Evolutionary conservation across 1,140 invertebrate genomes (phyloP).

Genomic region (Heliconius melpomene): DNA sequence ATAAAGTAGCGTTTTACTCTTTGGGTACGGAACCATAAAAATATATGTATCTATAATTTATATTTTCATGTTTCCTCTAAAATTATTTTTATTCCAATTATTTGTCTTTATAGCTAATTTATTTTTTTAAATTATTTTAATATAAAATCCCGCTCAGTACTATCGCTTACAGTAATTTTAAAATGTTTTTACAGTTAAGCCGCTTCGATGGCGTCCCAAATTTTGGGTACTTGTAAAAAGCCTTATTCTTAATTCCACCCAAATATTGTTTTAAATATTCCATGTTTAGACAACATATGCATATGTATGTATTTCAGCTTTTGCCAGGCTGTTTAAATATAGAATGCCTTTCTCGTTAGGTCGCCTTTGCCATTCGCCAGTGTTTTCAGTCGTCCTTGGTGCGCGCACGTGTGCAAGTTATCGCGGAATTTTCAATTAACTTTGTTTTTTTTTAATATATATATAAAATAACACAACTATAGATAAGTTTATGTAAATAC

Average conservation of each 20-base stretch:
- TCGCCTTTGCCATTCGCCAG: slow-evolving; percentile 23
- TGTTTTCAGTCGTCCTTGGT: slow-evolving; percentile 36
- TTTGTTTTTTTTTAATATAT: not conserved
- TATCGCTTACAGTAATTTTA: too few species aligned
- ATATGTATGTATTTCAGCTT: slow-evolving; percentile 24
- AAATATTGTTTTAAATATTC: not conserved
- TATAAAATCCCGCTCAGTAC: too few species aligned
- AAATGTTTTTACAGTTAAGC: too few species aligned
- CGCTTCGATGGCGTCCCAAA: too few species aligned
- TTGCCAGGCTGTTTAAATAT: slow-evolving; percentile 32
- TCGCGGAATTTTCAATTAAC: not conserved
- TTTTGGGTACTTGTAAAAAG: not conserved
- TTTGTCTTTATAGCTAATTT: too few species aligned
- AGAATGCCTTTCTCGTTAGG: slow-evolving; percentile 23
- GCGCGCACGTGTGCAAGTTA: slow-evolving; percentile 18
- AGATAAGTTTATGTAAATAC: not conserved
- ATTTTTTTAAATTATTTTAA: too few species aligned
- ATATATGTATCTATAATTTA: too few species aligned
- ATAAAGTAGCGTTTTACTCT: too few species aligned
- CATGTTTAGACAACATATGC: not conserved
- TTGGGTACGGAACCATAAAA: too few species aligned
- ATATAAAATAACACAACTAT: not conserved
- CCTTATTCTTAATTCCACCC: not conserved
- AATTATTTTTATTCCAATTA: too few species aligned
- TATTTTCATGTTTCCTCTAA: too few species aligned